These are phyloP conservation scores for Melanocharis versteri DNA, from an alignment of 2,113 vertebrate genomes.

Conservation along the genomic window DNA sequence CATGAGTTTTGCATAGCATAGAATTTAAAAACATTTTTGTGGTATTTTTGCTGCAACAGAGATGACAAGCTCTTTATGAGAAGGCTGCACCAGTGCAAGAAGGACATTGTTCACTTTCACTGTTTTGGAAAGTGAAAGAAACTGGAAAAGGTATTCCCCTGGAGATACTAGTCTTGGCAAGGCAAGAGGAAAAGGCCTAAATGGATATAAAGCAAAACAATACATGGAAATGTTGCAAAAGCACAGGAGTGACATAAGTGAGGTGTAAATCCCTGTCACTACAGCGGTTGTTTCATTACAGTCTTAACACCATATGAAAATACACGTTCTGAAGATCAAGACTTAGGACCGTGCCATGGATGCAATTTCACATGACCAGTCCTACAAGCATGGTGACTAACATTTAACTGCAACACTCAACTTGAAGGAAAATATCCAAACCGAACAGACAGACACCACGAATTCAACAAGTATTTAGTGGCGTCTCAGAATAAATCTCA, in stretches of 20 bases:
- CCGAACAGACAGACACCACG: neutral
- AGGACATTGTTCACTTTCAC: neutral
- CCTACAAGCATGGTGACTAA: neutral
- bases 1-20: neutral
- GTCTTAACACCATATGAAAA: neutral
- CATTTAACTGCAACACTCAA: neutral
- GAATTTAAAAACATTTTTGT: neutral
- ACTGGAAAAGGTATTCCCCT: neutral
- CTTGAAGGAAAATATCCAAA: neutral
- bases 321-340: neutral
- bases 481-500: neutral
- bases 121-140: neutral
- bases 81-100: neutral
- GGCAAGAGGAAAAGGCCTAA: neutral
- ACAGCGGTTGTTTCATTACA: fast-evolving
- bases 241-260: neutral
- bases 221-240: neutral
- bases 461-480: neutral
- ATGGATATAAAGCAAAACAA: neutral
- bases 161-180: neutral
- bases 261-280: neutral
- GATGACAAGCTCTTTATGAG: neutral
- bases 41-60: neutral
- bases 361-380: neutral
- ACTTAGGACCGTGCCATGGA: neutral